Base-by-base conservation (phyloP, 1,140 invertebrate species). In the Drosophila truncata region DNA sequence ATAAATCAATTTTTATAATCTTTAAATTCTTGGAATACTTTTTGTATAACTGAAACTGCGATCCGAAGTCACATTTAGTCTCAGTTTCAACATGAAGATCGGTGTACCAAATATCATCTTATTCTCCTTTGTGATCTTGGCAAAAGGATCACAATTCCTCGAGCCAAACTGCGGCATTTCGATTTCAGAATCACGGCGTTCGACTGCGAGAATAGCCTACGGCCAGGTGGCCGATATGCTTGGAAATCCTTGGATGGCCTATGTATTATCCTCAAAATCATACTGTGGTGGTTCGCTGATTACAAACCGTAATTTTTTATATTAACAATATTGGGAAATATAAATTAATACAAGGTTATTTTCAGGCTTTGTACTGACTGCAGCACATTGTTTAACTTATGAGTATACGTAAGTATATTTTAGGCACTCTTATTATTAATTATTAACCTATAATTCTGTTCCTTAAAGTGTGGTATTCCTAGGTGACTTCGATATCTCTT, bases 361-460 rank as follows among this genome's bases (percentile, higher is more conserved):
- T 25, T 16, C 8, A 46, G 44, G 44, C 44, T 46, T 46, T 46
- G 44, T 46, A 46, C 23, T 46, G 7, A 46, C 44, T 16, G 44
- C 44, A 3, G 44, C 3, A 1, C 44, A 46, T 46, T 46, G 44
- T 16, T 3, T 46, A 20, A 8, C 20, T 2, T 25, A 46, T 46
- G 6, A 25, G 3, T 9, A 9, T 8, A 46, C 14, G 44, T 46
- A 14, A 46, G 39, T 18, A 18, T 41, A 18, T 41, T 41, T 10
- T 20, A 2, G n/a, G 39, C 7, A 20, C 13, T 3, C 4, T 3
- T 39, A n/a, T n/a, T 9, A 23, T 11, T 2, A 5, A 16, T 11
- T 2, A 25, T 16, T 25, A 16, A 25, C 1, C 1, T 9, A 3
- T 14, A 14, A 44, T 23, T 9, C 3, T 14, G 3, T 11, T 6